Percentiles rank a stretch among this genome's conserved stretches.
These are phyloP conservation scores for Lithobates sylvaticus DNA, from an alignment of 2,797 vertebrate genomes.

Conservation along the genomic window DNA sequence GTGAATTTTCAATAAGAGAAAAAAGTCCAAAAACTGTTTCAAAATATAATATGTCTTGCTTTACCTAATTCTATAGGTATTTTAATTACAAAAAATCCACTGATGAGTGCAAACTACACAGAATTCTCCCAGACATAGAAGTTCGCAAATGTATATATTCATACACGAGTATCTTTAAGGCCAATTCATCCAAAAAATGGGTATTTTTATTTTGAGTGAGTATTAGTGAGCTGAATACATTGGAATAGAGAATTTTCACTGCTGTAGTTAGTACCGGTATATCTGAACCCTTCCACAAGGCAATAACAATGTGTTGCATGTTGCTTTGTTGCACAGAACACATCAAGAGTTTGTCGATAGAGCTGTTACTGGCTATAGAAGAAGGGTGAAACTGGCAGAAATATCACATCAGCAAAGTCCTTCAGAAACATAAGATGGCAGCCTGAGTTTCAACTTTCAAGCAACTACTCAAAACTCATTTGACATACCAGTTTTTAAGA, in stretches of 20 bases:
- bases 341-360: background rate
- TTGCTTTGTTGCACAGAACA: too few species aligned
- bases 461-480: too few species aligned
- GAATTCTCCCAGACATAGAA: background rate
- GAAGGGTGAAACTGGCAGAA: background rate
- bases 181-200: background rate
- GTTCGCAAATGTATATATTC: background rate
- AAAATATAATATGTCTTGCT: too few species aligned
- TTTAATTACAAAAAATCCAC: too few species aligned
- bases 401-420: background rate
- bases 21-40: background rate
- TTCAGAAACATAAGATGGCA: background rate
- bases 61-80: too few species aligned
- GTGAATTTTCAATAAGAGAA: background rate
- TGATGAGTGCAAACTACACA: too few species aligned
- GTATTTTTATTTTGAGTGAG: background rate
- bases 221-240: background rate
- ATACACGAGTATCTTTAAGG: background rate
- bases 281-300: background rate
- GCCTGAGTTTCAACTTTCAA: too few species aligned
- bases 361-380: background rate
- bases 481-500: too few species aligned
- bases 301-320: background rate
- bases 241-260: background rate
- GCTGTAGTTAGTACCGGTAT: background rate